A percentile compares a stretch with the other conserved stretches of the same genome.
phyloP scores from a whole-genome alignment of 2,888 invertebrate species.

The Protonemura montana region DNA sequence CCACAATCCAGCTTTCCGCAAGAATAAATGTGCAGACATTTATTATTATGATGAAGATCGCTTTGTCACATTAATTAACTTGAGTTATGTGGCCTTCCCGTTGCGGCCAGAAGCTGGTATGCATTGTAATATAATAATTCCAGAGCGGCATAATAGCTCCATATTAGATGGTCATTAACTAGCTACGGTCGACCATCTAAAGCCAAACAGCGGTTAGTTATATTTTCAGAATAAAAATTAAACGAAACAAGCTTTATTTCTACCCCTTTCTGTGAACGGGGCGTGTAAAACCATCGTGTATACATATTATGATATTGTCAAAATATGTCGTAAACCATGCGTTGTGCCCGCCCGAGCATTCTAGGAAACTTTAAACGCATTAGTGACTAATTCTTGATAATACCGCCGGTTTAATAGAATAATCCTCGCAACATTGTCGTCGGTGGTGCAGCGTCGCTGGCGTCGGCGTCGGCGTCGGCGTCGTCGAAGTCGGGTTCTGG shows the following conservation, averaged over 20 bases:
- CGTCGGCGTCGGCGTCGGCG: neutral
- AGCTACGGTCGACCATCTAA: neutral
- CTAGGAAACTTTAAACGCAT: neutral
- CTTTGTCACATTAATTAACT: constrained; percentile 12
- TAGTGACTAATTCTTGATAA: constrained; percentile 12
- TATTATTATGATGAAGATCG: constrained; percentile 12
- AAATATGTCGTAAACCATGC: neutral
- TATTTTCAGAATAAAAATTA: constrained; percentile 2
- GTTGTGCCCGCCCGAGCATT: neutral
- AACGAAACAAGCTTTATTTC: neutral
- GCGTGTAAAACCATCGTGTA: neutral
- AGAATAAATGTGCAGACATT: neutral
- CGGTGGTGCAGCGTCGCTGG: neutral
- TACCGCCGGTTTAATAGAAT: constrained; percentile 7
- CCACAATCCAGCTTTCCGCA: constrained; percentile 5
- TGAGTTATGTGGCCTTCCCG: neutral
- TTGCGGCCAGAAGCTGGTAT: neutral
- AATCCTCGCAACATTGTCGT: neutral
- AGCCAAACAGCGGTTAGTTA: neutral
- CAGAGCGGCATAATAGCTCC: neutral
- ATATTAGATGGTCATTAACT: neutral
- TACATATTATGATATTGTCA: neutral
- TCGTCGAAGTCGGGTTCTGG: neutral
- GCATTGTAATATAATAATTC: constrained; percentile 3
- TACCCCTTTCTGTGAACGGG: neutral